Percentiles rank a stretch among this genome's conserved stretches.
Conservation (phyloP, 2,888 invertebrate species). For the Epinotia ramella region DNA sequence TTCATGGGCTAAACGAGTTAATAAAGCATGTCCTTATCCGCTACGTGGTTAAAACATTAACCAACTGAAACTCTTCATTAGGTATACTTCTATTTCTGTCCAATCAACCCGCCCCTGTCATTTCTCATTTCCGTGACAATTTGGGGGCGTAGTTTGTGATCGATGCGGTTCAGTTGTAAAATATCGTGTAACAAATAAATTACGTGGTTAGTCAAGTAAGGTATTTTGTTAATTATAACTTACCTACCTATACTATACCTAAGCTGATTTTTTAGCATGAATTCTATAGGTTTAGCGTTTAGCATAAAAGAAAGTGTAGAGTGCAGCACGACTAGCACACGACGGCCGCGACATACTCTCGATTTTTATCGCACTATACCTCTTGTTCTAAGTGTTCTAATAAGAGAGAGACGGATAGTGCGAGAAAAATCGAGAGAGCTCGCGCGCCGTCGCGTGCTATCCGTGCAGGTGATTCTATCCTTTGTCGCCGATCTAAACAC, state of each 20-base stretch:
- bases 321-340: no score
- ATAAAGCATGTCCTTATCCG: not conserved
- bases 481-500: no score
- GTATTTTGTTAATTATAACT: not conserved
- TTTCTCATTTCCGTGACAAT: slow-evolving; percentile 61
- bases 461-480: no score
- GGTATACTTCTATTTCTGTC: slow-evolving; percentile 57
- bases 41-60: slow-evolving; percentile 19
- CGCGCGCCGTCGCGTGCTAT: no score
- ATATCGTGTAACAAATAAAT: slow-evolving; percentile 9
- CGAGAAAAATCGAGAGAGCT: no score
- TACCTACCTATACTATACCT: not conserved
- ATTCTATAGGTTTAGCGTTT: not conserved
- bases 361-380: no score
- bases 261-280: no score
- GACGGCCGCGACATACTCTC: no score
- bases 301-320: not conserved
- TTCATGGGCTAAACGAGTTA: slow-evolving; percentile 5
- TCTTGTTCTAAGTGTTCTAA: no score
- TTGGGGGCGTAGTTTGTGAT: slow-evolving; percentile 30
- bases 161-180: slow-evolving; percentile 15
- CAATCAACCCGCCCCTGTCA: slow-evolving; percentile 55
- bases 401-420: no score
- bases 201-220: not conserved
- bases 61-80: slow-evolving; percentile 21